Percentiles rank a stretch among this genome's conserved stretches.
These are phyloP conservation scores for Hippocampus comes DNA, from an alignment of 2,113 vertebrate species.

Conservation along the genomic window DNA sequence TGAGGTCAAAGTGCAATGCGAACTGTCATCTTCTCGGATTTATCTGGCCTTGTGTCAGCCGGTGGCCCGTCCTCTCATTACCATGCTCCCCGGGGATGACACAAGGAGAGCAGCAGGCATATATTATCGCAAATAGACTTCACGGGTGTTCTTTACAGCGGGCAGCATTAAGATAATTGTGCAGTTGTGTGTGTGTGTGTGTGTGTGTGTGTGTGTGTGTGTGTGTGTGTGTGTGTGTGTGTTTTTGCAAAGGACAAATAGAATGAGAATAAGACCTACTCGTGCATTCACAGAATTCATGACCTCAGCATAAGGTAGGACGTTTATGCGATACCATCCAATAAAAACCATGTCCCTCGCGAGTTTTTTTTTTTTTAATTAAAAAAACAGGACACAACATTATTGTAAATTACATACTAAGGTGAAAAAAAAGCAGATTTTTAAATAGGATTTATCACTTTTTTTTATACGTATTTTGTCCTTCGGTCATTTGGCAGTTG, in stretches of 20 bases:
- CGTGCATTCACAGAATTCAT: conserved; percentile 12
- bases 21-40: conserved; percentile 39
- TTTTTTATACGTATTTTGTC: not conserved
- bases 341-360: not conserved
- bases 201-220: conserved; percentile 1
- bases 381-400: no score
- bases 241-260: conserved; percentile 29
- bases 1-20: conserved; percentile 36
- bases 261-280: conserved; percentile 29
- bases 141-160: conserved; percentile 67
- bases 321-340: not conserved
- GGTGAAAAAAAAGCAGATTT: no score
- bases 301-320: not conserved
- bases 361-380: no score
- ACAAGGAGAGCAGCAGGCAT: conserved; percentile 36
- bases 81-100: conserved; percentile 67
- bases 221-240: conserved; percentile 1
- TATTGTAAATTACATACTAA: no score
- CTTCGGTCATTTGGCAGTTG: not conserved
- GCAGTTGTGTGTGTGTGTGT: conserved; percentile 15
- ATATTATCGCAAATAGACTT: conserved; percentile 75
- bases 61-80: conserved; percentile 59
- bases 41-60: conserved; percentile 43
- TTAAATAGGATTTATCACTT: no score
- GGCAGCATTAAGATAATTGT: conserved; percentile 76